These are phyloP conservation scores for Cardiocondyla obscurior DNA, from an alignment of 1,140 invertebrate genomes.

Conservation along the genomic window DNA sequence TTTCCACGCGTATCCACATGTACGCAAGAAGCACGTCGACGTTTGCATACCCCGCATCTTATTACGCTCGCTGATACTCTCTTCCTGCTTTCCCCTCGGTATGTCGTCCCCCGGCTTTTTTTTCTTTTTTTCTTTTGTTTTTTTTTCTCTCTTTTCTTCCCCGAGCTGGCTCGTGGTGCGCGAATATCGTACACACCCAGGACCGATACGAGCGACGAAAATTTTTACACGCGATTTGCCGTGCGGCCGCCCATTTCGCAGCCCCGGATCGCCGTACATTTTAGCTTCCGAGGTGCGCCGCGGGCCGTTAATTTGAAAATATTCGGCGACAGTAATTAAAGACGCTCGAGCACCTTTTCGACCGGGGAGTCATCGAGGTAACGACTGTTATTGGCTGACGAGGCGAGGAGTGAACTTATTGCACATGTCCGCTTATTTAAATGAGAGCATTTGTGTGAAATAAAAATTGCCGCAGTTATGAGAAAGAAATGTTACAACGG, in stretches of 20 bases:
- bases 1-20: conserved; percentile 31
- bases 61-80: conserved; percentile 56
- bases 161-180: conserved; percentile 1
- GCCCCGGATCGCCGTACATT: conserved; percentile 1
- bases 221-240: conserved; percentile 70
- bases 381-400: conserved; percentile 58
- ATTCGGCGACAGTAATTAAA: conserved; percentile 70
- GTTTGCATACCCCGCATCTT: conserved; percentile 68
- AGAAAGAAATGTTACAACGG: not conserved
- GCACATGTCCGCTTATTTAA: not conserved
- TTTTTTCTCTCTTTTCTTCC: not conserved
- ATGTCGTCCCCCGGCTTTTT: too few relatives aligned
- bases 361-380: conserved; percentile 41
- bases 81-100: conserved; percentile 20
- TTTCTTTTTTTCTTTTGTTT: too few relatives aligned
- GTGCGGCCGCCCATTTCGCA: conserved; percentile 54
- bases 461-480: not conserved
- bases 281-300: conserved; percentile 45
- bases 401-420: not conserved
- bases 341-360: conserved; percentile 44
- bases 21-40: not conserved
- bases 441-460: not conserved
- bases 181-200: conserved; percentile 12
- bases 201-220: conserved; percentile 27
- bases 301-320: conserved; percentile 66